These are phyloP conservation scores for Lycophotia porphyrea DNA, from an alignment of 2,888 invertebrate genomes.

Conservation along the genomic window DNA sequence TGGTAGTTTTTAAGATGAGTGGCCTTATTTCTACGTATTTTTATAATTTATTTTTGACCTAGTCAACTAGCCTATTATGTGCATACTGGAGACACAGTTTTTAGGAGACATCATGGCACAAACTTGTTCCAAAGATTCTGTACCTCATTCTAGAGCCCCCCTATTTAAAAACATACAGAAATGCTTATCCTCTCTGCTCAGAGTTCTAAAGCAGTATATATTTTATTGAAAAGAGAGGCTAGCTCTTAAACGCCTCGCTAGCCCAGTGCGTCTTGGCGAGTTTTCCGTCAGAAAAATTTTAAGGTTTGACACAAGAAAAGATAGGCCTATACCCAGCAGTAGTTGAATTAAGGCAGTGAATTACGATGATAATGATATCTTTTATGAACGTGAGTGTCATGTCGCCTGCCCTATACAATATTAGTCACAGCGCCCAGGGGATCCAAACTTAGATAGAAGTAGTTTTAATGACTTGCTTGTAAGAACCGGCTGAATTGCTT, in stretches of 20 bases:
- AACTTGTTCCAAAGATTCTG: neutral
- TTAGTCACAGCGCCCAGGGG: slow-evolving; percentile 25
- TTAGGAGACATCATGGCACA: neutral
- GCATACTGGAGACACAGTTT: neutral
- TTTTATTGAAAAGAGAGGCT: neutral
- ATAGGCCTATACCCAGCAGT: too few species aligned
- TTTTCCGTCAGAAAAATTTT: too few species aligned
- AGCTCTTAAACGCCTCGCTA: neutral
- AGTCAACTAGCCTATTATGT: too few species aligned
- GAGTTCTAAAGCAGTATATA: neutral
- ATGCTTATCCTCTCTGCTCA: neutral
- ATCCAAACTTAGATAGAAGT: slow-evolving; percentile 40
- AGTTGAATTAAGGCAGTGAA: too few species aligned
- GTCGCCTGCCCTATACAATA: neutral
- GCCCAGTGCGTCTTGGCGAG: too few species aligned
- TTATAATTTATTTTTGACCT: too few species aligned
- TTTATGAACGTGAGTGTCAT: neutral
- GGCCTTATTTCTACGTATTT: too few species aligned
- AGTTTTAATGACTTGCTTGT: slow-evolving; percentile 49
- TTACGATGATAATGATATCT: too few species aligned
- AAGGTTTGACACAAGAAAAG: too few species aligned
- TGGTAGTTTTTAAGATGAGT: too few species aligned
- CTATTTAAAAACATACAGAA: neutral
- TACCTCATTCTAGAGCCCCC: neutral
- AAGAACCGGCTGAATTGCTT: slow-evolving; percentile 24